A percentile compares a stretch with the other conserved stretches of the same genome.
Conservation (phyloP, 2,888 invertebrate species). For the Drosophila setosimentum region DNA sequence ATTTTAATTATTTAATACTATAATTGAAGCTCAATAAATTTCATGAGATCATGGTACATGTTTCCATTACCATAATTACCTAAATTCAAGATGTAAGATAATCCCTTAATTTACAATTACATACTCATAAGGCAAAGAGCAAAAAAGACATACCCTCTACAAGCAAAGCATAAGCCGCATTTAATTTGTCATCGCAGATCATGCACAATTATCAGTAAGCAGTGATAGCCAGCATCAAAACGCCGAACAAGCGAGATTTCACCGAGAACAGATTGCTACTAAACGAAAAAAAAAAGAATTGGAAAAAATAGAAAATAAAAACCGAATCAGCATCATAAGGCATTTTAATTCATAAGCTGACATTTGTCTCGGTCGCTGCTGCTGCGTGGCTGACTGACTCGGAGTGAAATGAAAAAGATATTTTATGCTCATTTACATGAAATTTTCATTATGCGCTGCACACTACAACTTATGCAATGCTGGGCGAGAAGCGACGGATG, state of each 20-base stretch:
- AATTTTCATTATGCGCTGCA: constrained; percentile 78
- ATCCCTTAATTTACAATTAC: neutral
- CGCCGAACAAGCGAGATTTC: neutral
- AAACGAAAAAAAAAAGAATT: neutral
- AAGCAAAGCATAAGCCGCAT: neutral
- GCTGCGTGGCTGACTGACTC: constrained; percentile 55
- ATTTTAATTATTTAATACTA: neutral
- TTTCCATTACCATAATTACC: neutral
- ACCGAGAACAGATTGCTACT: constrained; percentile 35
- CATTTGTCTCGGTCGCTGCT: constrained; percentile 76
- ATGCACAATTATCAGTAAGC: constrained; percentile 54
- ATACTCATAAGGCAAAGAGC: neutral
- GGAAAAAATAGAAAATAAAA: constrained; percentile 20
- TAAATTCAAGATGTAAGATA: neutral
- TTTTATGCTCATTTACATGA: constrained; percentile 84
- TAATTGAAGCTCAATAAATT: neutral
- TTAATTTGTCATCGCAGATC: constrained; percentile 31
- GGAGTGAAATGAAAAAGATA: constrained; percentile 80
- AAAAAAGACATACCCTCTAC: neutral
- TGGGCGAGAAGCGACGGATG: constrained; percentile 25
- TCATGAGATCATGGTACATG: neutral
- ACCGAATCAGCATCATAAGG: constrained; percentile 73
- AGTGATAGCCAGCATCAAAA: constrained; percentile 27
- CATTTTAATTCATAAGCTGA: constrained; percentile 84
- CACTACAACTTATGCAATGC: constrained; percentile 72